phyloP scores from a whole-genome alignment of 2,797 vertebrate species.

The Hemibagrus guttatus region DNA sequence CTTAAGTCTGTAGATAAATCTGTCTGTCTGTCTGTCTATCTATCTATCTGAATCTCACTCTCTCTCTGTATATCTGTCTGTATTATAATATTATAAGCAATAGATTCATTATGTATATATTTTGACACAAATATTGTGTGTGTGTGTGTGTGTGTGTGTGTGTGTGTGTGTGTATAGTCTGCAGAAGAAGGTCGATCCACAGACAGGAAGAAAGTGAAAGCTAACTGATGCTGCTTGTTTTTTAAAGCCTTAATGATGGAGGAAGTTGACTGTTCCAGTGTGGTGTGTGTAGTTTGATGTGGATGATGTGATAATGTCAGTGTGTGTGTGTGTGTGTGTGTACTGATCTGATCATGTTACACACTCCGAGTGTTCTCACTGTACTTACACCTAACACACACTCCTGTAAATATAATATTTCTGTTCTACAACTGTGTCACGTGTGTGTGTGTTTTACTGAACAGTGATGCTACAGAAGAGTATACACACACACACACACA shows the following conservation, averaged over 20 bases:
- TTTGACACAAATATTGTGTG: neutral
- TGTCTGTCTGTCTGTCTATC: neutral
- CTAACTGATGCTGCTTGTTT: slow-evolving; percentile 52
- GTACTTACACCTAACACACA: neutral
- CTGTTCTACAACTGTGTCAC: neutral
- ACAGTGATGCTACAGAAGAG: too few species aligned
- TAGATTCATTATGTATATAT: neutral
- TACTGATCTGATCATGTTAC: slow-evolving; percentile 33
- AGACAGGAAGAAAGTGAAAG: slow-evolving; percentile 63
- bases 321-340: neutral
- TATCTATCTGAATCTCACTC: neutral
- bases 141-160: slow-evolving; percentile 3
- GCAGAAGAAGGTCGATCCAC: slow-evolving; percentile 50
- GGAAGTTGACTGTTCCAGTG: neutral
- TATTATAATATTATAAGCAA: neutral
- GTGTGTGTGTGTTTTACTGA: neutral
- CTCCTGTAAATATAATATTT: neutral
- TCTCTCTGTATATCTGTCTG: neutral
- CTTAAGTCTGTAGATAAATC: neutral
- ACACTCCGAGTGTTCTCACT: neutral
- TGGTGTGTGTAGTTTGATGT: too few species aligned
- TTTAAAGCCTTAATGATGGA: neutral
- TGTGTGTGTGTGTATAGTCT: slow-evolving; percentile 52
- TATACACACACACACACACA: too few species aligned
- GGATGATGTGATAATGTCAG: neutral